Conservation (phyloP, 1,140 invertebrate genomes). For the Saxidomus purpurata region DNA sequence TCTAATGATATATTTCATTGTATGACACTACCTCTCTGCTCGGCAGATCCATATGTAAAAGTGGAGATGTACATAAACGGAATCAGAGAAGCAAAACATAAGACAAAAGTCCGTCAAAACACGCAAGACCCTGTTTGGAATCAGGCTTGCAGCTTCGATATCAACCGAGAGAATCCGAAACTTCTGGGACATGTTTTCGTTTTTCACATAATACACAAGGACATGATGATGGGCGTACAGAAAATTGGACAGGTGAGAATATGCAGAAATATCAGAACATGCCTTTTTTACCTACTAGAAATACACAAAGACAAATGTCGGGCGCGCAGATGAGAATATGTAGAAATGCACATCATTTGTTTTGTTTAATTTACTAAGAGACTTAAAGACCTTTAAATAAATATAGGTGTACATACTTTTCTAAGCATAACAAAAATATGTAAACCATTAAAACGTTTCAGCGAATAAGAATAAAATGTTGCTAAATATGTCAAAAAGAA, state of each 20-base stretch:
- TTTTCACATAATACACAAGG: slow-evolving; percentile 83
- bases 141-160: slow-evolving; percentile 83
- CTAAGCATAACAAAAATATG: no score
- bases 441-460: no score
- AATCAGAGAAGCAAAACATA: slow-evolving; percentile 82
- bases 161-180: slow-evolving; percentile 84
- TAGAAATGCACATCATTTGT: not conserved
- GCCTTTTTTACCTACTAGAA: not conserved
- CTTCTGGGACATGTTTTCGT: slow-evolving; percentile 84
- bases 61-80: slow-evolving; percentile 85
- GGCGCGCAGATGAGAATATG: not conserved
- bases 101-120: slow-evolving; percentile 83
- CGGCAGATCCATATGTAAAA: slow-evolving; percentile 83
- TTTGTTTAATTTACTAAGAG: no score
- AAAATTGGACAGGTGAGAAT: slow-evolving; percentile 82
- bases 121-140: slow-evolving; percentile 84
- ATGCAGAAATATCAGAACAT: not conserved
- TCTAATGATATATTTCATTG: no score
- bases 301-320: no score
- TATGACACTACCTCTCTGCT: no score
- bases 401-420: no score
- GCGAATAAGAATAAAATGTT: no score
- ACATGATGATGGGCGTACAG: slow-evolving; percentile 85
- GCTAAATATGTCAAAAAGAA: no score
- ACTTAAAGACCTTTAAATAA: no score